A percentile compares a stretch with the other conserved stretches of the same genome.
Evolutionary conservation across 2,888 invertebrate species (phyloP).

Genomic region (Bellardia pandia): DNA sequence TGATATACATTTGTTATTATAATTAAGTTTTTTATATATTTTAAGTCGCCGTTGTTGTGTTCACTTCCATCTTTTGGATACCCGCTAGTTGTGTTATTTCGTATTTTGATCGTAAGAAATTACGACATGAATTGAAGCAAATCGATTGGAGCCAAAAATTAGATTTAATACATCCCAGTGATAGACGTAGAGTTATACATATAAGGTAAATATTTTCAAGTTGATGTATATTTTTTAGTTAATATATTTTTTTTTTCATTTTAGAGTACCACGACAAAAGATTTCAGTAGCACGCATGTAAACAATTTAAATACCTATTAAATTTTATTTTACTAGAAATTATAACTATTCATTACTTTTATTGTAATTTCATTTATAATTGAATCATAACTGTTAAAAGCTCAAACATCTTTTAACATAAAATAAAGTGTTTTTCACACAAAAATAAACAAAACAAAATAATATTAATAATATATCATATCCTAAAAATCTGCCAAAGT

Average conservation of each 20-base stretch:
- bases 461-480: too few species aligned
- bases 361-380: not conserved
- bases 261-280: constrained; percentile 83
- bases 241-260: constrained; percentile 61
- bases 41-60: constrained; percentile 89
- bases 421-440: too few species aligned
- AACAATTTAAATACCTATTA: constrained; percentile 1
- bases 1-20: not conserved
- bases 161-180: constrained; percentile 90
- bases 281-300: constrained; percentile 81
- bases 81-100: constrained; percentile 95
- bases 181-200: constrained; percentile 89
- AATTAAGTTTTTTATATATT: constrained; percentile 12
- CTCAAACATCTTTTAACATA: too few species aligned
- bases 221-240: not conserved
- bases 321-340: not conserved
- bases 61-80: constrained; percentile 97
- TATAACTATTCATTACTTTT: not conserved
- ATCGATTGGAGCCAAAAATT: constrained; percentile 89
- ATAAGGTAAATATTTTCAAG: constrained; percentile 84
- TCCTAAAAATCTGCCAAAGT: too few species aligned
- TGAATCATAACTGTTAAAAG: too few species aligned
- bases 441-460: not conserved
- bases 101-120: constrained; percentile 91
- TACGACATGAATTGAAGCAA: constrained; percentile 89